Evolutionary conservation across 2,888 invertebrate genomes (phyloP).

Genomic region (Galerucella nymphaeae): DNA sequence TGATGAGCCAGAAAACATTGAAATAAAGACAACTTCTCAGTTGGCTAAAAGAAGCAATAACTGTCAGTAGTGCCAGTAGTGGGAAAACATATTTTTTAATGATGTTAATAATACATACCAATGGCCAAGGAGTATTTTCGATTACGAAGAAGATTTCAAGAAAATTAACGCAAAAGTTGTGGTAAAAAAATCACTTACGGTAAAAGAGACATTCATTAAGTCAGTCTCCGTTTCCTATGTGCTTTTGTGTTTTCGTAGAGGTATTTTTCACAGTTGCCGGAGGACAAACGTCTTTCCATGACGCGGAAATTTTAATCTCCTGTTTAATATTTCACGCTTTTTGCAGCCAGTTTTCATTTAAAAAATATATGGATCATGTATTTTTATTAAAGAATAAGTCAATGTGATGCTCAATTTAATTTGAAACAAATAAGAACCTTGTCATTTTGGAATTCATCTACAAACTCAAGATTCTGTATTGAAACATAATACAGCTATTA

Average conservation of each 20-base stretch:
- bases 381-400: too few species aligned
- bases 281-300: constrained; percentile 60
- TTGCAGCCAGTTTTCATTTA: constrained; percentile 47
- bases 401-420: too few species aligned
- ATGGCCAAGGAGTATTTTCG: neutral
- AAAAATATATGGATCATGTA: neutral
- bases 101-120: neutral
- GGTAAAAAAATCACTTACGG: constrained; percentile 39
- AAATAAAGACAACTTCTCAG: too few species aligned
- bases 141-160: constrained; percentile 4
- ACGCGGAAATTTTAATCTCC: constrained; percentile 62
- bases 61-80: too few species aligned
- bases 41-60: too few species aligned
- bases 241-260: constrained; percentile 58
- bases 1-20: too few species aligned
- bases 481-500: constrained; percentile 57
- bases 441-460: neutral
- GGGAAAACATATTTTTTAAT: too few species aligned
- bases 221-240: constrained; percentile 56
- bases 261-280: constrained; percentile 59
- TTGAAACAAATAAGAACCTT: neutral
- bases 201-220: constrained; percentile 60
- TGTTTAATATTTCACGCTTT: constrained; percentile 62
- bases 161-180: constrained; percentile 22
- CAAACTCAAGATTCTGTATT: neutral